Evolutionary conservation across 2,888 invertebrate species (phyloP), one percentile per base, ranked within the genome.

Genomic region (Andrena chrysosceles): DNA sequence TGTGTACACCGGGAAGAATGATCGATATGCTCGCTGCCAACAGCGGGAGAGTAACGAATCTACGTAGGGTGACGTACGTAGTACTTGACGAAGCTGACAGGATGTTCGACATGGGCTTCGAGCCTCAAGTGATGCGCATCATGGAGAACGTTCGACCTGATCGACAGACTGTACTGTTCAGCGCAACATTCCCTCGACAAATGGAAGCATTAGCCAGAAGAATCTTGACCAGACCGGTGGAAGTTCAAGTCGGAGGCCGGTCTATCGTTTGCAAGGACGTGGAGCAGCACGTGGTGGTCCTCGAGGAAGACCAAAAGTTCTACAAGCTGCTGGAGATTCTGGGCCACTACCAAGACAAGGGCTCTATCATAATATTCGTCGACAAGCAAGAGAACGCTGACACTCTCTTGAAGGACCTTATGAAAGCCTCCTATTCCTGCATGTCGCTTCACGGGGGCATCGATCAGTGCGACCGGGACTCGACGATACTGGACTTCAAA

Each of bases 101-200:
- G 59, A 99, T 99, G 99, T 99, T 99, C 93, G 99, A 99, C 93
- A 99, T 99, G 99, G 99, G 99, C 23, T 99, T 99, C 93, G 99
- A 99, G 94, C 99, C 99, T 0, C 99, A 99, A 95, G 98, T 98
- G 5, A 99, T 99, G 98, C 96, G 98, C 89, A 99, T 99, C 75
- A 97, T 99, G 89, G 99, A 99, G 93, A 99, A 99, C 93, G 97
- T 99, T 0, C 95, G 99, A 33, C 99, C 99, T 0, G 99, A 99
- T 94, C 95, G 99, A 67, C 99, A 99, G 94, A 99, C 99, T 0
- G 99, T 99, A 16, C 97, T 99, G 96, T 99, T 99, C 94, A 99
- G 99, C 88, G 99, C 99, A 0, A 99, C 99, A 0, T 99, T 99
- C 94, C 99, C 99, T 0, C 95, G 99, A 0, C 99, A 99, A 94